These are phyloP conservation scores for Epinotia brunnichana DNA, from an alignment of 2,888 invertebrate genomes.

Conservation along the genomic window DNA sequence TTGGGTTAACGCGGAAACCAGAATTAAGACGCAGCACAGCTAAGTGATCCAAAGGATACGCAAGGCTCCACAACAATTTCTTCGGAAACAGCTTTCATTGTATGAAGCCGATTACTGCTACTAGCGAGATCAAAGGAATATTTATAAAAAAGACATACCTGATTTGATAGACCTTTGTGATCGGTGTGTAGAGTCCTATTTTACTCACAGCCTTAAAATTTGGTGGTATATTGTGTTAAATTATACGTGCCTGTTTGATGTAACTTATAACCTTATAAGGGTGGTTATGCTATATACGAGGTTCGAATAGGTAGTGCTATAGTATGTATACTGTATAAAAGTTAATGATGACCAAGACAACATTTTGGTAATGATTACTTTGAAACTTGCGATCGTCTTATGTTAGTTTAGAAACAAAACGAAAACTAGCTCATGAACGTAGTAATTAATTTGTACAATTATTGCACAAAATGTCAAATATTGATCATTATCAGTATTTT, in stretches of 20 bases:
- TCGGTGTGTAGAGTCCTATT: no score
- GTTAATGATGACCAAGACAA: not conserved
- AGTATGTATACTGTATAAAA: conserved; percentile 1
- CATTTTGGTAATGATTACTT: not conserved
- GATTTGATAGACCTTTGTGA: no score
- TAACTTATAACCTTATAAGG: conserved; percentile 8
- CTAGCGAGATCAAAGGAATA: no score
- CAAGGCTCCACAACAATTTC: not conserved
- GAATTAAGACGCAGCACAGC: no score
- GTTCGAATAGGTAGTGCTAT: conserved; percentile 18
- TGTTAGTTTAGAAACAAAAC: not conserved
- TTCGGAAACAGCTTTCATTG: not conserved
- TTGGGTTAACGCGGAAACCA: no score
- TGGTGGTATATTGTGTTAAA: not conserved
- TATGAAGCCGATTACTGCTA: not conserved
- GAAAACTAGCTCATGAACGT: not conserved
- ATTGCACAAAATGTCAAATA: not conserved
- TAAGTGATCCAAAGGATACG: not conserved
- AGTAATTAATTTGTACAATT: not conserved
- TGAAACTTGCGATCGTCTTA: not conserved
- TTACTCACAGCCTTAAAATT: not conserved
- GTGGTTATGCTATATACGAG: conserved; percentile 21
- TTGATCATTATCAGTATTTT: not conserved
- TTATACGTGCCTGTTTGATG: not conserved
- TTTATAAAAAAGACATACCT: no score